phyloP scores from a whole-genome alignment of 2,888 invertebrate genomes.

The Heliothis peltigera region DNA sequence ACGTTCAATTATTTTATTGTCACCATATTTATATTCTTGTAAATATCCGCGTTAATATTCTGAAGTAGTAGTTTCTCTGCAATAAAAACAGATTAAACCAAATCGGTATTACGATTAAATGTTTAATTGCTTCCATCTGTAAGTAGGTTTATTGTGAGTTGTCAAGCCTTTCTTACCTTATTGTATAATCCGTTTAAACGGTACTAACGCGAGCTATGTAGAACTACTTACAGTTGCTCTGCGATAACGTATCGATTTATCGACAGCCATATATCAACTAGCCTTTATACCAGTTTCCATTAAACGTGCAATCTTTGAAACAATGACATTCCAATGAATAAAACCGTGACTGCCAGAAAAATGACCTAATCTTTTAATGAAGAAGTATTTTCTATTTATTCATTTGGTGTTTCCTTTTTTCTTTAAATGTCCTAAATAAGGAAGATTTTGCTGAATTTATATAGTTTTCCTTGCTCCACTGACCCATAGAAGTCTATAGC shows the following conservation, averaged over 20 bases:
- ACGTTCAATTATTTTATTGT: not conserved
- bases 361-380: not conserved
- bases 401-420: no score
- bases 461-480: not conserved
- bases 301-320: constrained; percentile 21
- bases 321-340: constrained; percentile 24
- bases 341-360: not conserved
- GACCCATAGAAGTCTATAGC: not conserved
- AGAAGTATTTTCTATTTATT: no score
- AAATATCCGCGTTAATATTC: not conserved
- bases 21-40: not conserved
- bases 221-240: constrained; percentile 39
- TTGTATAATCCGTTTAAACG: constrained; percentile 50
- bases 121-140: constrained; percentile 21
- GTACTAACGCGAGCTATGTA: constrained; percentile 42
- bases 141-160: constrained; percentile 20
- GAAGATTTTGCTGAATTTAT: not conserved
- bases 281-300: constrained; percentile 18
- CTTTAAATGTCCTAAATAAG: no score
- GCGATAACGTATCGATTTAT: constrained; percentile 46
- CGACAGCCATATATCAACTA: constrained; percentile 25
- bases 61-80: not conserved
- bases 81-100: constrained; percentile 3
- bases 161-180: constrained; percentile 33
- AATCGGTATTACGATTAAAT: not conserved